phyloP scores from a whole-genome alignment of 2,888 invertebrate genomes.

The Mechanitis messenoides region DNA sequence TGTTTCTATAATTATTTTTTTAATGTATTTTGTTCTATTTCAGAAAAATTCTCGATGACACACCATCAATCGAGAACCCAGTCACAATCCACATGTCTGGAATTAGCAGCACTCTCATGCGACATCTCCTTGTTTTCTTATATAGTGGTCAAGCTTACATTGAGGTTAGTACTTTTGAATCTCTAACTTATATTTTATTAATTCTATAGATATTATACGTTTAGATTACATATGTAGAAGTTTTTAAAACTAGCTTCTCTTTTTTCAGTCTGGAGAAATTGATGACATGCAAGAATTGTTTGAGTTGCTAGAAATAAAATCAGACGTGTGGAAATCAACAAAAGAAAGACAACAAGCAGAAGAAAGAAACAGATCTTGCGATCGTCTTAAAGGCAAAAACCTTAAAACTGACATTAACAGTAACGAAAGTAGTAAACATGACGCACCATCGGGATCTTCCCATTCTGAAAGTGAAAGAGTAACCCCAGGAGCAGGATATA shows the following conservation, averaged over 20 bases:
- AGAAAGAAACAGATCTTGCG: constrained; percentile 70
- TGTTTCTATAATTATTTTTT: too few species aligned
- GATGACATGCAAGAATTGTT: constrained; percentile 89
- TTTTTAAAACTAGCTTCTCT: constrained; percentile 9
- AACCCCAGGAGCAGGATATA: constrained; percentile 67
- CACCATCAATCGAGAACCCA: constrained; percentile 81
- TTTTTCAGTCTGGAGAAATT: constrained; percentile 84
- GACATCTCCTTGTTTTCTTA: constrained; percentile 88
- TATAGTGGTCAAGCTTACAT: constrained; percentile 91
- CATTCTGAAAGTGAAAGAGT: constrained; percentile 71
- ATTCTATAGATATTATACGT: not conserved
- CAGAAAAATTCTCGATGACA: constrained; percentile 83
- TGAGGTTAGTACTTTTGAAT: constrained; percentile 72
- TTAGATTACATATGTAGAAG: not conserved
- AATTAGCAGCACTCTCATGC: constrained; percentile 86
- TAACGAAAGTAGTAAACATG: constrained; percentile 73
- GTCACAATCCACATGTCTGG: constrained; percentile 91
- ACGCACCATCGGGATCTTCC: constrained; percentile 70
- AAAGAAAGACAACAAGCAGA: constrained; percentile 72
- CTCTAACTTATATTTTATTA: constrained; percentile 11
- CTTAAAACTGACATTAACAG: constrained; percentile 72
- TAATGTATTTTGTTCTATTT: constrained; percentile 33
- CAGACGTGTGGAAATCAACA: constrained; percentile 83
- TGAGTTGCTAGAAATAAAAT: constrained; percentile 89
- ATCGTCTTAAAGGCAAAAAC: constrained; percentile 65